Evolutionary conservation across 2,113 vertebrate genomes (phyloP).

Genomic region (Oreocharis arfaki): DNA sequence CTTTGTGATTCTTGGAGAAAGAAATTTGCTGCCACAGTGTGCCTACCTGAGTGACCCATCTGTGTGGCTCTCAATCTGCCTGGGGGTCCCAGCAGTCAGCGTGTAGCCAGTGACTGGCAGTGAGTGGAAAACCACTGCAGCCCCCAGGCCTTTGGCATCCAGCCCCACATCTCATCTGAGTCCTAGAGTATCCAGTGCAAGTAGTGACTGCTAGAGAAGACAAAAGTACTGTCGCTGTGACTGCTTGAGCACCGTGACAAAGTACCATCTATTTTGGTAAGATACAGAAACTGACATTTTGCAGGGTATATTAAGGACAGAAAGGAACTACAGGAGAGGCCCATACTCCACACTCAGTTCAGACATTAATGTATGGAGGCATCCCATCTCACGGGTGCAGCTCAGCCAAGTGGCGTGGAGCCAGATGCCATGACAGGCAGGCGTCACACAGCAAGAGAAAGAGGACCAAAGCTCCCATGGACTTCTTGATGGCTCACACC

Average conservation of each 20-base stretch:
- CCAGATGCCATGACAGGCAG: background rate
- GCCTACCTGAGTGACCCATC: background rate
- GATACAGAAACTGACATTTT: background rate
- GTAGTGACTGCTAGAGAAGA: background rate
- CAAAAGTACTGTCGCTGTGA: too few relatives aligned
- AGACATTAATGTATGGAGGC: background rate
- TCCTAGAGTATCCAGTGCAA: background rate
- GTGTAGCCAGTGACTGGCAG: background rate
- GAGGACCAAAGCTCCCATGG: background rate
- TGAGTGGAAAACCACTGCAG: background rate
- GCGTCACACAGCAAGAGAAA: background rate
- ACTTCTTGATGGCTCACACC: background rate
- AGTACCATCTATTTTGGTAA: background rate
- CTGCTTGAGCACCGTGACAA: too few relatives aligned
- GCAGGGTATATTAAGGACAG: background rate
- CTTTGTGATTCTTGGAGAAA: background rate
- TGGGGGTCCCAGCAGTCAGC: accelerated
- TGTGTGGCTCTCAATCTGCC: background rate
- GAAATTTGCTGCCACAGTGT: background rate
- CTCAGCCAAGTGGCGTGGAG: background rate
- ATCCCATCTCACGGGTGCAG: accelerated
- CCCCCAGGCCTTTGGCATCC: background rate
- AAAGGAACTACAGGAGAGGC: background rate
- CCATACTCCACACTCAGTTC: background rate
- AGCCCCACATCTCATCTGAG: background rate